Conservation (phyloP, 2,797 vertebrate genomes). For the Esox masquinongy region DNA sequence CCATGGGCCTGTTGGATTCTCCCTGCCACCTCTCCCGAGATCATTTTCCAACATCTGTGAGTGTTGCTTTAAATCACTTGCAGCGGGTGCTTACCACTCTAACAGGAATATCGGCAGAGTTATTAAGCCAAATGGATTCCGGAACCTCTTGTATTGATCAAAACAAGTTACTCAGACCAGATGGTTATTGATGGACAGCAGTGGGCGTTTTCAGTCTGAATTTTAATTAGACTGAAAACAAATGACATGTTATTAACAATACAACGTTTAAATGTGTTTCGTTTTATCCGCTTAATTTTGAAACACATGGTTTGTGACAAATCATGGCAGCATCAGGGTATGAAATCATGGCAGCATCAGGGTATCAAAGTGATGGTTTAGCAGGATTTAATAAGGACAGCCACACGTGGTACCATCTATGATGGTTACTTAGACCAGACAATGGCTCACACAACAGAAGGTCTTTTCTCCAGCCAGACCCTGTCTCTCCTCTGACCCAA, state of each 20-base stretch:
- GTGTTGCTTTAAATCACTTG: background rate
- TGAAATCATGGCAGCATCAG: background rate
- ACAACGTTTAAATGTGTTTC: no score
- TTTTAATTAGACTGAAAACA: no score
- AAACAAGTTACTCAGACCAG: conserved; percentile 20
- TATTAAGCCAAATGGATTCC: conserved; percentile 2
- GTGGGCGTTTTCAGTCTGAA: background rate
- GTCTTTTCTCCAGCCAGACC: background rate
- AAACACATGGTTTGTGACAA: no score
- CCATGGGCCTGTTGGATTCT: conserved; percentile 36
- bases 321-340: background rate
- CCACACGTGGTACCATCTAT: background rate
- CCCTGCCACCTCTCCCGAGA: conserved; percentile 20
- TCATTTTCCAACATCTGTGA: conserved; percentile 33
- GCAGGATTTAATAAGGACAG: background rate
- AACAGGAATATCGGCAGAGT: conserved; percentile 8
- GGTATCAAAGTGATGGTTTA: background rate
- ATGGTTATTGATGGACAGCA: background rate
- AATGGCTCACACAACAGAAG: background rate
- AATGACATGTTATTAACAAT: background rate
- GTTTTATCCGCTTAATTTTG: no score
- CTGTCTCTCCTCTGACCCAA: background rate
- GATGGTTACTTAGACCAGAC: background rate
- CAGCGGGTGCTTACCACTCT: conserved; percentile 19
- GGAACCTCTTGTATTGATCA: conserved; percentile 14